Evolutionary conservation across 2,888 invertebrate species (phyloP).

Genomic region (Metellina segmentata): DNA sequence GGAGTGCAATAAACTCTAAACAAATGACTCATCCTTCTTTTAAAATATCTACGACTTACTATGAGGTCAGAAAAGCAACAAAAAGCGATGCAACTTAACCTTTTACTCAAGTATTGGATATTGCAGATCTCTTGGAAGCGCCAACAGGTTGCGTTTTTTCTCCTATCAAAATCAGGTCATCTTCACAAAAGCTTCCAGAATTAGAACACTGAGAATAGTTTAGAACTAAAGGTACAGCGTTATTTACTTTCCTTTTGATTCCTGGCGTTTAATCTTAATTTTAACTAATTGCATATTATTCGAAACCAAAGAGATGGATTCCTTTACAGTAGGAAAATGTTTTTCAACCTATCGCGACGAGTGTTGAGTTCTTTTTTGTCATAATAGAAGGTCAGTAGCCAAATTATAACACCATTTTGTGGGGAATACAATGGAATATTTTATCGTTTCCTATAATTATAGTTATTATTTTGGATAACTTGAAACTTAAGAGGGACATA

Average conservation of each 20-base stretch:
- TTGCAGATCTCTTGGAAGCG: slow-evolving; percentile 7
- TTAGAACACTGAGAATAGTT: slow-evolving; percentile 51
- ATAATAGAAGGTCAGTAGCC: not conserved
- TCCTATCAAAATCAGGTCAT: slow-evolving; percentile 54
- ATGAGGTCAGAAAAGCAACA: slow-evolving; percentile 21
- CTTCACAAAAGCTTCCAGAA: slow-evolving; percentile 40
- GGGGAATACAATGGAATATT: not conserved
- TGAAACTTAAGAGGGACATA: too few species aligned
- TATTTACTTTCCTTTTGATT: slow-evolving; percentile 48
- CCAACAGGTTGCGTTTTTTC: slow-evolving; percentile 12
- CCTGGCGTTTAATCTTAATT: not conserved
- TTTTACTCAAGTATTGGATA: slow-evolving; percentile 23
- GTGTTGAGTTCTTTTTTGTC: not conserved
- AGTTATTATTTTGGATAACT: not conserved
- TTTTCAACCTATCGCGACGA: not conserved
- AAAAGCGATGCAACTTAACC: slow-evolving; percentile 20
- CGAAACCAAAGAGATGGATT: not conserved
- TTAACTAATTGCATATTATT: not conserved
- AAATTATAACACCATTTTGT: not conserved
- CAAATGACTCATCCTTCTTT: not conserved
- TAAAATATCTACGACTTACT: not conserved
- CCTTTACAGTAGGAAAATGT: not conserved
- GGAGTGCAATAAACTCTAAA: not conserved
- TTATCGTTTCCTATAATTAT: not conserved
- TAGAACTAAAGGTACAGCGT: slow-evolving; percentile 10